These are phyloP conservation scores for Apotomis capreana DNA, from an alignment of 2,888 invertebrate species.

Conservation along the genomic window DNA sequence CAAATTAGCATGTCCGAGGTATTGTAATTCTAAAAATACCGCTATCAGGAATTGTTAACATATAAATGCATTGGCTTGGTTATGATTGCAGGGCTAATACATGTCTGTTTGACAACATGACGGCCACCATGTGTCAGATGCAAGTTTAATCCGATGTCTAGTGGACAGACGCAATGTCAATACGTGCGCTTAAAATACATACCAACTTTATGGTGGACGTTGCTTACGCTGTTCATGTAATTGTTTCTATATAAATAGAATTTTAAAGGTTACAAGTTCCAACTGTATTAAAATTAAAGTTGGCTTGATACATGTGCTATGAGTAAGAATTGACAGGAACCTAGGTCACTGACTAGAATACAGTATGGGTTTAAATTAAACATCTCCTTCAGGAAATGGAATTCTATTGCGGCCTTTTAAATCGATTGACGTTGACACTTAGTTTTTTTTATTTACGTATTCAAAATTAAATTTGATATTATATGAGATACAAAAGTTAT, in stretches of 20 bases:
- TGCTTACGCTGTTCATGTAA: neutral
- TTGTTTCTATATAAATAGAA: neutral
- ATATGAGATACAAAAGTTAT: neutral
- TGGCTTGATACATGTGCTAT: neutral
- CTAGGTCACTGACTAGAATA: neutral
- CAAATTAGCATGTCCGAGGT: neutral
- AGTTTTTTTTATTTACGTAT: too few relatives aligned
- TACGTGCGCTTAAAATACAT: slow-evolving; percentile 1
- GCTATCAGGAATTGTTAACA: neutral
- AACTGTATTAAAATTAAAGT: neutral
- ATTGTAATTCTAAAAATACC: neutral
- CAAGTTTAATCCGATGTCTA: slow-evolving; percentile 27
- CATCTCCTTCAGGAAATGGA: neutral
- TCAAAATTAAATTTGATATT: too few relatives aligned
- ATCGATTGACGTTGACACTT: too few relatives aligned
- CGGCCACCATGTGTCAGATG: slow-evolving; percentile 31
- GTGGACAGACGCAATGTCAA: slow-evolving; percentile 28
- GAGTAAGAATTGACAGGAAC: slow-evolving; percentile 4
- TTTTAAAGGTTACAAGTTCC: slow-evolving; percentile 1
- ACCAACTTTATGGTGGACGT: slow-evolving; percentile 11
- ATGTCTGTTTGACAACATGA: slow-evolving; percentile 4
- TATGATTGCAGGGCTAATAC: slow-evolving; percentile 4
- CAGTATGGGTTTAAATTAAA: neutral
- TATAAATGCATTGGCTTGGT: neutral
- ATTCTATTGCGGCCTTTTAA: neutral